These are phyloP conservation scores for Drosophila kohkoa DNA, from an alignment of 1,140 invertebrate species.

Conservation along the genomic window DNA sequence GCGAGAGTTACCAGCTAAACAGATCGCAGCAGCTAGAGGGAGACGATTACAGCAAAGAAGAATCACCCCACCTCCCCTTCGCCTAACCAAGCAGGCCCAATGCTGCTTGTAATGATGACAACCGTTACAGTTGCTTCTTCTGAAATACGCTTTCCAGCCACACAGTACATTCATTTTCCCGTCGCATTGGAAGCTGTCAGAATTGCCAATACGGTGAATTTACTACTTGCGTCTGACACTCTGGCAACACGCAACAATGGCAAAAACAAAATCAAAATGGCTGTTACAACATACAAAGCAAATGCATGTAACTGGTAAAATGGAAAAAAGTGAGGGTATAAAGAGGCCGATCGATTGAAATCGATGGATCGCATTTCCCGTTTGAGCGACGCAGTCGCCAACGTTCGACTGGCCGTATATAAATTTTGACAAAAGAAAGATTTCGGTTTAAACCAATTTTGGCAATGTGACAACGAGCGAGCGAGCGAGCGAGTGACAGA, in stretches of 20 bases:
- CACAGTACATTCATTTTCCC: neutral
- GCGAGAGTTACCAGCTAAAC: conserved; percentile 6
- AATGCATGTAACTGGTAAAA: neutral
- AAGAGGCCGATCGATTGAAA: neutral
- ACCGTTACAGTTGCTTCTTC: conserved; percentile 44
- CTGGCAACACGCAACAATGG: conserved; percentile 2
- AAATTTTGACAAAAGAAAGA: conserved; percentile 78
- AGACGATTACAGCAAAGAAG: conserved; percentile 23
- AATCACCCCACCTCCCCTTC: neutral
- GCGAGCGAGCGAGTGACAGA: neutral
- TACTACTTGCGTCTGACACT: neutral
- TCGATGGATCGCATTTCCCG: conserved; percentile 38
- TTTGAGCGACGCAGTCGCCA: conserved; percentile 53
- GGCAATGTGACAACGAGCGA: conserved; percentile 61
- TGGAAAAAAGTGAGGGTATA: conserved; percentile 17
- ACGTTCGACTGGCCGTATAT: conserved; percentile 55
- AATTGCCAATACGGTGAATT: too few species aligned
- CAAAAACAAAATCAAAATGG: neutral
- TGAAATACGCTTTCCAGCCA: conserved; percentile 8
- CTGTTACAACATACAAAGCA: neutral
- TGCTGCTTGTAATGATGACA: conserved; percentile 24
- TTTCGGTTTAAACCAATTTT: conserved; percentile 80
- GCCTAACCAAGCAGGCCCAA: neutral
- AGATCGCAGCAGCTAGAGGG: neutral
- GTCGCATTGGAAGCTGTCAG: neutral